Percentiles rank a stretch among this genome's conserved stretches.
phyloP scores from a whole-genome alignment of 1,140 invertebrate genomes.

The Thaumetopoea pityocampa region DNA sequence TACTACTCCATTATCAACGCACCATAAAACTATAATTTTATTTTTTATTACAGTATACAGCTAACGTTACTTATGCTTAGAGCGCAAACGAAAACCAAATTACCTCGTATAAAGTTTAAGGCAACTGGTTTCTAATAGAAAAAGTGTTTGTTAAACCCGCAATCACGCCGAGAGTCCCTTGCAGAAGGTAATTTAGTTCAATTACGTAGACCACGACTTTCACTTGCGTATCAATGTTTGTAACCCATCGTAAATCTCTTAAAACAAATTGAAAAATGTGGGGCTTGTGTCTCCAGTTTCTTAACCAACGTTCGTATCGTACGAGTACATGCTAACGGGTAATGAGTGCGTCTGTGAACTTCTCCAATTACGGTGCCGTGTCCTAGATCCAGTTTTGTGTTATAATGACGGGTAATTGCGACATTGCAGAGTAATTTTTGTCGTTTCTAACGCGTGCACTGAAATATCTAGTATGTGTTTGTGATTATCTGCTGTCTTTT shows the following conservation, averaged over 20 bases:
- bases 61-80: slow-evolving; percentile 6
- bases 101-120: slow-evolving; percentile 9
- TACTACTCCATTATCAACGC: slow-evolving; percentile 1
- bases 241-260: slow-evolving; percentile 16
- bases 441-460: slow-evolving; percentile 7
- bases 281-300: slow-evolving; percentile 4
- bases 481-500: slow-evolving; percentile 3
- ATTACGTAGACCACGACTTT: slow-evolving; percentile 26
- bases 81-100: slow-evolving; percentile 12
- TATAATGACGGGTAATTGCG: slow-evolving; percentile 13
- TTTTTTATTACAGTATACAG: slow-evolving; percentile 8
- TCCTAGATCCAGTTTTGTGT: slow-evolving; percentile 10
- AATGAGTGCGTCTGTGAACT: slow-evolving; percentile 12
- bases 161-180: slow-evolving; percentile 18
- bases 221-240: slow-evolving; percentile 19
- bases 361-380: slow-evolving; percentile 8
- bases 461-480: neutral
- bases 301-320: slow-evolving; percentile 6
- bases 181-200: slow-evolving; percentile 28
- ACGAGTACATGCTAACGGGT: slow-evolving; percentile 8
- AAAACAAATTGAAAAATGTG: slow-evolving; percentile 21
- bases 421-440: slow-evolving; percentile 14
- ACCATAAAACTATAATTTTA: slow-evolving; percentile 10
- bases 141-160: slow-evolving; percentile 17
- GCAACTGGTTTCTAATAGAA: slow-evolving; percentile 18